Percentiles rank a stretch among this genome's conserved stretches.
Evolutionary conservation across 37 sponge, comb jelly and placozoan species (phyloP).

Genomic region (Diacarnus erythraeanus): DNA sequence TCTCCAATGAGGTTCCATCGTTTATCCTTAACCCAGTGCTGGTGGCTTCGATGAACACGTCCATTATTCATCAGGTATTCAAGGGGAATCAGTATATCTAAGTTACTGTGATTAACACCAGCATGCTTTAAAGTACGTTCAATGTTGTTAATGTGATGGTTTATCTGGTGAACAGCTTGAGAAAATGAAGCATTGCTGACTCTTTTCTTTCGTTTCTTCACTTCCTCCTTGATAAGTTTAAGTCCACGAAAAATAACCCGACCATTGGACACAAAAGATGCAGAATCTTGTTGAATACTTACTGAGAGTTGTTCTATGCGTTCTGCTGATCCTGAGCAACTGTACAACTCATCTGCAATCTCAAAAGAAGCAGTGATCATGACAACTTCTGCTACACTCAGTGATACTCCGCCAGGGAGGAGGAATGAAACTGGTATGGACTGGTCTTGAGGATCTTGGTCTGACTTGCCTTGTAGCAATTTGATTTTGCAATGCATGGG

Average conservation of each 20-base stretch:
- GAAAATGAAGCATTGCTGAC: constrained; percentile 30
- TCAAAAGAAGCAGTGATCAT: constrained; percentile 44
- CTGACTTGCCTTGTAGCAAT: constrained; percentile 28
- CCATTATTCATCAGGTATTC: constrained; percentile 12
- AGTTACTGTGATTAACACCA: constrained; percentile 30
- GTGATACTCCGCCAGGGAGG: constrained; percentile 31
- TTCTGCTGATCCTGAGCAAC: constrained; percentile 39
- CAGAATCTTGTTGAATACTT: constrained; percentile 20
- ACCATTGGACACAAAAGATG: constrained; percentile 36
- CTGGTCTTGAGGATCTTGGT: constrained; percentile 5
- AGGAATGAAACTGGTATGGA: neutral
- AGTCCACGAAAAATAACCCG: constrained; percentile 20
- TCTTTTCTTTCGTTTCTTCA: constrained; percentile 36
- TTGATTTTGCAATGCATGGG: constrained; percentile 45
- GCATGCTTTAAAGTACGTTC: constrained; percentile 17
- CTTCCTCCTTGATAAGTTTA: constrained; percentile 32
- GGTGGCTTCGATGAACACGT: constrained; percentile 37
- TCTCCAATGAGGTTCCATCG: constrained; percentile 51
- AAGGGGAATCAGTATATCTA: constrained; percentile 22
- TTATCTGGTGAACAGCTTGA: constrained; percentile 20
- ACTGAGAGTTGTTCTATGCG: constrained; percentile 41
- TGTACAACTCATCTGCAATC: constrained; percentile 57
- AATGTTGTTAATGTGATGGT: neutral
- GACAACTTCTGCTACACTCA: constrained; percentile 32
- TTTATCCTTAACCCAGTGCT: constrained; percentile 46